Base-by-base conservation (phyloP, 2,113 vertebrate genomes). In the Spheniscus mendiculus region DNA sequence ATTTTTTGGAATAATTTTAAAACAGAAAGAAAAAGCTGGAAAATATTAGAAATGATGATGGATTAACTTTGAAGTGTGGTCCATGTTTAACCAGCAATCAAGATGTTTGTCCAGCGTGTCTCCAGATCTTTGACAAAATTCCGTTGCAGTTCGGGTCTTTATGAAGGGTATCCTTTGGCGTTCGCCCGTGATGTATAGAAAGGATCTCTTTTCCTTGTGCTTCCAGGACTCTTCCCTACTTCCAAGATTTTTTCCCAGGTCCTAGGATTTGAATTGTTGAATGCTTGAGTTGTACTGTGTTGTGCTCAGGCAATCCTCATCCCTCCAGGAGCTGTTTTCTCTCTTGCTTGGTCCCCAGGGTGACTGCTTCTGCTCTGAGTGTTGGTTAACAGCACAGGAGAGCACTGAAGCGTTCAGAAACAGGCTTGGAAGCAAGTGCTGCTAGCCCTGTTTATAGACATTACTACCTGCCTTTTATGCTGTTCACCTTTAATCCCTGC, bases 361-460 rank as follows among this genome's bases (percentile, higher is more conserved):
- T 61, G 45, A 23, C 30, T 36, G 17, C 38, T 62, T 8, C 50
- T 83, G 34, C 21, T 80, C 63, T 11, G 14, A 6, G 34, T 3
- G 0, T 9, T 69, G 49, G 8, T 29, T 53, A 10, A 29, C 25
- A 40, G 34, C 40, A 9, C 19, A 47, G 56, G 36, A 73, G 74
- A 69, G 66, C 18, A 1, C 30, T 17, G 47, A 52, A 32, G 4
- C 0, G 0, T 23, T 85, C 36, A 56, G 53, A 61, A 56, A 50
- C 0, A 18, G 9, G 15, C 12, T 56, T 29, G 71, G 30, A 42
- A 78, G 63, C 74, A 42, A 34, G n/a, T 2, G 1, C 38, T 85
- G n/a, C 47, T 67, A 45, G 14, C 21, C 50, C 7, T 10, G 4
- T 45, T 49, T 14, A 10, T 12, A 30, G 36, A 29, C 15, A 7